Base-by-base conservation (phyloP, 2,113 vertebrate species). In the Ptilorrhoa leucosticta region DNA sequence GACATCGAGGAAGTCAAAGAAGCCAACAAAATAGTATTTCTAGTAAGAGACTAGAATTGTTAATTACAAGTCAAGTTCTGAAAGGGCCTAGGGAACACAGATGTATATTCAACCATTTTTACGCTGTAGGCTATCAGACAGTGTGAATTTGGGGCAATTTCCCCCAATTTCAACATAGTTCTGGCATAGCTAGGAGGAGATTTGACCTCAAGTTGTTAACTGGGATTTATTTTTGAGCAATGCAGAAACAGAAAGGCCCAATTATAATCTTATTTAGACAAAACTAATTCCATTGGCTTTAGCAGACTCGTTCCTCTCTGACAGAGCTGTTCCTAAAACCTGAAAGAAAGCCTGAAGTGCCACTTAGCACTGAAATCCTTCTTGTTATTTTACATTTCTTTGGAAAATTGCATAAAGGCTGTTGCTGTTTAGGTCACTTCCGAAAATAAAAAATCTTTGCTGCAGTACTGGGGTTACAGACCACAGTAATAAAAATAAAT, bases 231-330 rank as follows among this genome's bases (percentile, higher is more conserved):
- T 83, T 84, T 57, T 88, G 58, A 88, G 58, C 76, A 80, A 86
- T 28, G 35, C 51, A 86, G 63, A 80, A 90, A 85, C 45, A 91
- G 78, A 93, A 90, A 84, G 28, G 54, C 19, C n/a, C 48, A 87
- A 85, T 93, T 96, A 93, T 83, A 93, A 91, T 70, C 85, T 92
- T 91, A 90, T 92, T 93, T 91, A 90, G 71, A 93, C 28, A 51
- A 83, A 88, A 90, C 78, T 93, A 94, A 96, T 86, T 95, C 79
- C 66, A 68, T 31, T 94, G 10, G 64, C 79, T 93, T 88, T 80
- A 75, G 51, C 18, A 93, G 81, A 90, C 90, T 88, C 90, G 51
- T n/a, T 92, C 24, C 75, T 91, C 78, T 70, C 63, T 90, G 82
- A 90, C 63, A 90, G 68, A 90, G 44, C 45, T 64, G 56, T 51